Percentiles rank a stretch among this genome's conserved stretches.
Evolutionary conservation across 1,140 invertebrate genomes (phyloP).

Genomic region (Tribolium madens): DNA sequence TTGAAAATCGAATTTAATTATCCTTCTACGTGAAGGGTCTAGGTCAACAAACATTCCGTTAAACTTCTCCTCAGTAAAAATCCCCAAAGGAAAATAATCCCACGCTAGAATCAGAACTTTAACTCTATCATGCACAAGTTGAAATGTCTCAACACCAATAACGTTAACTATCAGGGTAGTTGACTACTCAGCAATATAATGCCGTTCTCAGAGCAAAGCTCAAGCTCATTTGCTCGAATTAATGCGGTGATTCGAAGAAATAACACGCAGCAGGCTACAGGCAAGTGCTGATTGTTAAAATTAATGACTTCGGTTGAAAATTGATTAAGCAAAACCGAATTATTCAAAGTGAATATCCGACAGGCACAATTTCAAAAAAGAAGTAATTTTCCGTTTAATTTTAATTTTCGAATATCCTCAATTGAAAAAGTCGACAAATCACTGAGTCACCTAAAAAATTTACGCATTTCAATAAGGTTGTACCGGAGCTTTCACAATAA

Average conservation of each 20-base stretch:
- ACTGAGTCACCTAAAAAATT: not conserved
- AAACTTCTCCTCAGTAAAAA: not conserved
- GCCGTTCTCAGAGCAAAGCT: not conserved
- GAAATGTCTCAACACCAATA: not conserved
- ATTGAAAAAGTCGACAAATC: not conserved
- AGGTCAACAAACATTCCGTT: not conserved
- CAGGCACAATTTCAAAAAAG: not conserved
- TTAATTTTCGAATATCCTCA: not conserved
- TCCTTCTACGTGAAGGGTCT: not conserved
- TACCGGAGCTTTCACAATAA: not conserved
- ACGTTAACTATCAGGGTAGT: not conserved
- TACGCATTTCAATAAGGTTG: not conserved
- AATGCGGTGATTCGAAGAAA: slow-evolving; percentile 1
- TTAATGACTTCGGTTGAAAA: not conserved
- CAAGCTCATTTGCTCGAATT: not conserved
- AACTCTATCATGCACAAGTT: slow-evolving; percentile 1
- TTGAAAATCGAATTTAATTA: not conserved
- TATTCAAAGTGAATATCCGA: not conserved
- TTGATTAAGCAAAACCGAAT: slow-evolving; percentile 8
- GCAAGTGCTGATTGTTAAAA: slow-evolving; percentile 6
- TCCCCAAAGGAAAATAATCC: not conserved
- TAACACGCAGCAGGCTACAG: not conserved
- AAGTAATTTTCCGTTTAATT: slow-evolving; percentile 3
- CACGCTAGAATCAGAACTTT: not conserved
- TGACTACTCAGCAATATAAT: not conserved